A percentile compares a stretch with the other conserved stretches of the same genome.
Conservation (phyloP, 2,888 invertebrate genomes). For the Eugnorisma glareosa region DNA sequence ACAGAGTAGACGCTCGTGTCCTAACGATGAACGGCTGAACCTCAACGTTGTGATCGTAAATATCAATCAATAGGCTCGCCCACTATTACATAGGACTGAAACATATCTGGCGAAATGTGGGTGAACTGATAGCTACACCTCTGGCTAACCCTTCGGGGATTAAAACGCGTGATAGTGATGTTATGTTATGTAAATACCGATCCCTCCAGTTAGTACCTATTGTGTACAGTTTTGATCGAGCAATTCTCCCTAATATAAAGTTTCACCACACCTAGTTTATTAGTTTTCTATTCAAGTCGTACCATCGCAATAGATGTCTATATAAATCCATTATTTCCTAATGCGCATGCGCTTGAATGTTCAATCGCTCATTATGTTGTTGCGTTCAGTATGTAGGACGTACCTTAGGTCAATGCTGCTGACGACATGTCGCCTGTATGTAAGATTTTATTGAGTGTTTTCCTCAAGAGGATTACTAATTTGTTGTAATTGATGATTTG, state of each 20-base stretch:
- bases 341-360: conserved; percentile 46
- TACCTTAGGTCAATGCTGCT: conserved; percentile 54
- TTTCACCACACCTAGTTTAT: conserved; percentile 6
- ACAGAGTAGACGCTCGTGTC: background rate
- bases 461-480: conserved; percentile 36
- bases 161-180: too few species aligned
- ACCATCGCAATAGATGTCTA: conserved; percentile 26
- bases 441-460: conserved; percentile 29
- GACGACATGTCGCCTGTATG: conserved; percentile 37
- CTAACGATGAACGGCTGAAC: background rate
- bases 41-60: background rate
- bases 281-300: conserved; percentile 2
- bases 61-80: background rate
- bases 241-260: background rate
- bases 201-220: background rate
- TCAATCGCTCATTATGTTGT: conserved; percentile 36
- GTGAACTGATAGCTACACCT: too few species aligned
- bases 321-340: conserved; percentile 39
- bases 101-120: background rate
- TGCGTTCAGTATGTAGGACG: conserved; percentile 47
- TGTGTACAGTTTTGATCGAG: background rate
- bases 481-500: background rate
- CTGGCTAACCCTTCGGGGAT: too few species aligned
- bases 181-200: background rate
- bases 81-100: too few species aligned